phyloP scores from a whole-genome alignment of 2,888 invertebrate genomes.

The Scaptomyza tumidula region DNA sequence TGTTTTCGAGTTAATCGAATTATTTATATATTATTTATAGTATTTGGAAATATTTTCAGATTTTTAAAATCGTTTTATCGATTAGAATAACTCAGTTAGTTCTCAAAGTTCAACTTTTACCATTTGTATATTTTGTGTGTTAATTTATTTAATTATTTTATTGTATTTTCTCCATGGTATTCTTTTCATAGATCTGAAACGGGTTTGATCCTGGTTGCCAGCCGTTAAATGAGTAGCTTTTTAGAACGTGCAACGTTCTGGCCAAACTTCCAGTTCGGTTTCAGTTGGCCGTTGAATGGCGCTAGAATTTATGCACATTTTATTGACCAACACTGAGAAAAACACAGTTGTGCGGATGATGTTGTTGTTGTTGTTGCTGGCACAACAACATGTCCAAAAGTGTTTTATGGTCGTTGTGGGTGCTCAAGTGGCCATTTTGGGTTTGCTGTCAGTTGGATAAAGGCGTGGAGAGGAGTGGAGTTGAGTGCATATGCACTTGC shows the following conservation, averaged over 20 bases:
- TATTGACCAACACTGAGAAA: slow-evolving; percentile 72
- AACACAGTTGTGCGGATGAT: slow-evolving; percentile 49
- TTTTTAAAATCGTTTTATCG: too few species aligned
- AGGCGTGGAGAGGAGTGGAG: not conserved
- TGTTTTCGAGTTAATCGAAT: too few species aligned
- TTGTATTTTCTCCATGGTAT: slow-evolving; percentile 38
- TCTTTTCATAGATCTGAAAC: slow-evolving; percentile 2
- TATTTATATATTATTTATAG: too few species aligned
- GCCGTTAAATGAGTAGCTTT: slow-evolving; percentile 57
- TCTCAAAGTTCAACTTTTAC: too few species aligned
- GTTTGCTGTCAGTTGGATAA: slow-evolving; percentile 7
- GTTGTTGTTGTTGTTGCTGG: slow-evolving; percentile 59
- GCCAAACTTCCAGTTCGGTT: slow-evolving; percentile 38
- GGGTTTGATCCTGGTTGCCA: slow-evolving; percentile 34
- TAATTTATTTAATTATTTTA: not conserved
- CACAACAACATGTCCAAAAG: slow-evolving; percentile 76
- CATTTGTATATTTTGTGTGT: not conserved
- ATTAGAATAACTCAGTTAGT: too few species aligned
- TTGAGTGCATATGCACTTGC: slow-evolving; percentile 53
- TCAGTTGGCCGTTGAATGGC: slow-evolving; percentile 47
- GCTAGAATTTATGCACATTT: slow-evolving; percentile 77
- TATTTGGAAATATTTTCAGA: too few species aligned
- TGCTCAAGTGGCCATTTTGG: slow-evolving; percentile 78
- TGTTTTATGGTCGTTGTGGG: slow-evolving; percentile 78
- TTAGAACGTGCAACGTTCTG: slow-evolving; percentile 13